These are phyloP conservation scores for Ptilonorhynchus violaceus DNA, from an alignment of 2,113 vertebrate genomes.

Conservation along the genomic window DNA sequence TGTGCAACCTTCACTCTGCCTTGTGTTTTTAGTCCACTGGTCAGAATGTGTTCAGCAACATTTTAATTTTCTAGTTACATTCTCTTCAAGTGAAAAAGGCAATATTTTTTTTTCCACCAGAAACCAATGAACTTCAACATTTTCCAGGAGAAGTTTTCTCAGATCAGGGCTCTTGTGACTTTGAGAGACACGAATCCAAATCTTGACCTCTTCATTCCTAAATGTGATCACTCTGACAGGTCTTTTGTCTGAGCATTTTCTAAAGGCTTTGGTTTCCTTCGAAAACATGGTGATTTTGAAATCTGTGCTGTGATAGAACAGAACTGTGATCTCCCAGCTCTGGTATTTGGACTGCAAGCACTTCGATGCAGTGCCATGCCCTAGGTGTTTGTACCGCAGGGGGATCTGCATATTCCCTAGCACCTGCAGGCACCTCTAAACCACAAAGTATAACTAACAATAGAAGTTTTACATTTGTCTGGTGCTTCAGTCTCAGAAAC, in stretches of 20 bases:
- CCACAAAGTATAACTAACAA: neutral
- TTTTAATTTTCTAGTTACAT: neutral
- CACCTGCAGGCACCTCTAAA: neutral
- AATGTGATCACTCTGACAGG: neutral
- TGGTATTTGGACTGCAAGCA: neutral
- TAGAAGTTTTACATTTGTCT: neutral
- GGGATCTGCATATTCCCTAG: neutral
- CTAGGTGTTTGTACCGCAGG: neutral
- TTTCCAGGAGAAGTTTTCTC: neutral
- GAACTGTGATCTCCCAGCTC: neutral
- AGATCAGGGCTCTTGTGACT: neutral
- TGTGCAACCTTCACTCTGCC: neutral
- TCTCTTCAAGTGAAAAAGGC: neutral
- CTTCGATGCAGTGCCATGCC: fast-evolving
- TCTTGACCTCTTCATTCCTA: neutral
- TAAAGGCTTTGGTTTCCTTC: neutral
- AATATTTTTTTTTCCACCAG: too few species aligned
- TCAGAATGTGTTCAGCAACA: neutral
- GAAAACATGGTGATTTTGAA: neutral
- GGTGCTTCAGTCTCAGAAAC: neutral
- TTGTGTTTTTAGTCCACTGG: neutral
- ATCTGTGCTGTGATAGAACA: neutral
- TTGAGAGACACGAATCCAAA: neutral
- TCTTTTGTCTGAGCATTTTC: neutral
- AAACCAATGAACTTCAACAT: neutral